Base-by-base conservation (phyloP, 53 echinoderm and acorn worm species). In the Astropecten irregularis region DNA sequence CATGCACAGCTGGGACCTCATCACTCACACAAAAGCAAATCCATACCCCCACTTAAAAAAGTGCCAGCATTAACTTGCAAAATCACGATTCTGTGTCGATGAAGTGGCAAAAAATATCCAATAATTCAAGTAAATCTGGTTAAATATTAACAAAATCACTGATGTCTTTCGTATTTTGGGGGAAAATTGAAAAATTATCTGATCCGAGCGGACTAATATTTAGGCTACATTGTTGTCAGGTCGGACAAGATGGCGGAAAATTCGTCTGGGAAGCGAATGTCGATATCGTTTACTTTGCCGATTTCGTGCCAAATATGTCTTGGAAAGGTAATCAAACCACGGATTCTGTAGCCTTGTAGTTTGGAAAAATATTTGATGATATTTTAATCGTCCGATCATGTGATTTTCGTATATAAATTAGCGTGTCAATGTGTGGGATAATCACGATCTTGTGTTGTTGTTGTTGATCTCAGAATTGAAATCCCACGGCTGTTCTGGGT, bases 281-380 rank as follows among this genome's bases (percentile, higher is more conserved):
- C 89, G 23, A 91, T 93, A 33, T 88, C 91, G 13, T 93, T 95
- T 86, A 93, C 93, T 28, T 76, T 95, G 70, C 95, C 95, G 47
- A 91, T 95, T 85, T 91, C 95, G 47, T 95, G 95, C 50, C 95
- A 95, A 77, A 93, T 95, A 31, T 95, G 95, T 49, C 85, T 95
- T 65, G 93, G 95, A 91, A 95, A 95, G 89, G 95, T 95, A 84
- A 76, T 79, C 48, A 61, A 18, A 10, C n/a, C 14, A 58, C 11
- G 2, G 8, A 28, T 46, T 60, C 42, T 8, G 6, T 42, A 42
- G 11, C 11, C 11, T 42, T 42, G 42, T 6, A 11, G 11, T 11
- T 8, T 42, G 11, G 42, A 42, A 11, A 42, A 42, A 8, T 42
- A 6, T 11, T 11, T 11, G 42, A 11, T 42, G 42, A 6, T 42